Conservation (phyloP, 2,797 vertebrate genomes). For the Pelochelys cantorii region DNA sequence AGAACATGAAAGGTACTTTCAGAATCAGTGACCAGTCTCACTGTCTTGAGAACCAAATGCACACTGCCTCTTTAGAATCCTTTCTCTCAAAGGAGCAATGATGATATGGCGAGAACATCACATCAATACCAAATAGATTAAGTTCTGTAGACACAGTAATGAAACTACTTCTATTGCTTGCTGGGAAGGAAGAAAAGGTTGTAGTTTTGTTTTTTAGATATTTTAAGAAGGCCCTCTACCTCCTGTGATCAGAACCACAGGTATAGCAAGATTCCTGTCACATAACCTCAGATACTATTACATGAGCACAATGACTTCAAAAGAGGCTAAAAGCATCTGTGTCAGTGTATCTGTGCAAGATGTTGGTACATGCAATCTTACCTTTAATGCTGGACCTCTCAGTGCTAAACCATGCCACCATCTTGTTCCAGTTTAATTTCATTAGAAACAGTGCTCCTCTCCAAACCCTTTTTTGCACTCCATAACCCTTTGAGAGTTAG, state of each 20-base stretch:
- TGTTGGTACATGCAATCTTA: not conserved
- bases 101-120: not conserved
- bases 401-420: not conserved
- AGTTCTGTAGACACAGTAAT: not conserved
- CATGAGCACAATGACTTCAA: not conserved
- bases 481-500: not conserved
- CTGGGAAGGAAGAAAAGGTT: not conserved
- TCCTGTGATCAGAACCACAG: not conserved
- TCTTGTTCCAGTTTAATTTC: not conserved
- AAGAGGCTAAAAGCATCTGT: not conserved
- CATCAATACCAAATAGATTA: not conserved
- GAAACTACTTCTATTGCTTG: not conserved
- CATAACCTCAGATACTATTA: not conserved
- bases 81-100: not conserved
- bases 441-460: not conserved
- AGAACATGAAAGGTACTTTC: not conserved
- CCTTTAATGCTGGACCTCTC: not conserved
- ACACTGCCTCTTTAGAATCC: not conserved
- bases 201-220: not conserved
- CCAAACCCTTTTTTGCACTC: not conserved
- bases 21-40: not conserved
- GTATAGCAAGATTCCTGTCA: not conserved
- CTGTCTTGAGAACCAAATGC: not conserved
- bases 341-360: not conserved
- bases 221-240: not conserved